Evolutionary conservation across 2,888 invertebrate species (phyloP).

Genomic region (Drosophila anceps): DNA sequence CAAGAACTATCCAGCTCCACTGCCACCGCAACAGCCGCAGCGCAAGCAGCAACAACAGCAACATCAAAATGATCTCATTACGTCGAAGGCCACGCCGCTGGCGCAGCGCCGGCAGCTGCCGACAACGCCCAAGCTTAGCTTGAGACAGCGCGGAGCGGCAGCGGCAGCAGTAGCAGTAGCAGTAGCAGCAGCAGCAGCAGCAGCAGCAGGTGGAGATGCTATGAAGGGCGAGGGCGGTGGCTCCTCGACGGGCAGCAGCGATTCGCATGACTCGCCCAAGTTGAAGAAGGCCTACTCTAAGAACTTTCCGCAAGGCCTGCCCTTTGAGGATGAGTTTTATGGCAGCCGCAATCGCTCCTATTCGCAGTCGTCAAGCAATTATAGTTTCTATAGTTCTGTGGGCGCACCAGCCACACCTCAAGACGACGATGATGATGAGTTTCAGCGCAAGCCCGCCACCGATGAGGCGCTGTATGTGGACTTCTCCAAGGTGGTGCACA

Average conservation of each 20-base stretch:
- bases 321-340: conserved; percentile 85
- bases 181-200: conserved; percentile 13
- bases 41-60: conserved; percentile 55
- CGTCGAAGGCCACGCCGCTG: conserved; percentile 60
- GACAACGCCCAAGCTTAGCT: conserved; percentile 65
- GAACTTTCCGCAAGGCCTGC: conserved; percentile 85
- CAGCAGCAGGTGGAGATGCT: conserved; percentile 14
- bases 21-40: conserved; percentile 60
- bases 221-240: conserved; percentile 65
- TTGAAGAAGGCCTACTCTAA: conserved; percentile 84
- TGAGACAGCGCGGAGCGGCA: conserved; percentile 43
- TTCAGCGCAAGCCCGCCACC: conserved; percentile 84
- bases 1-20: conserved; percentile 79
- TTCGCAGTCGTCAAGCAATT: conserved; percentile 85
- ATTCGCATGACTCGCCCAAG: conserved; percentile 83
- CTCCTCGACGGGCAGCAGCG: conserved; percentile 80
- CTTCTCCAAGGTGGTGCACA: conserved; percentile 84
- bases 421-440: conserved; percentile 81
- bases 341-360: conserved; percentile 81
- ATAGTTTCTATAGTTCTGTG: conserved; percentile 84
- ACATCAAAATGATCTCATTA: conserved; percentile 75
- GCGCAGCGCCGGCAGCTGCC: conserved; percentile 66
- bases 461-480: conserved; percentile 85
- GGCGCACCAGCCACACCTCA: conserved; percentile 72
- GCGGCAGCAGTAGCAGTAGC: conserved; percentile 12